Evolutionary conservation across 2,888 invertebrate genomes (phyloP).

Genomic region (Lasioglossum leucozonium): DNA sequence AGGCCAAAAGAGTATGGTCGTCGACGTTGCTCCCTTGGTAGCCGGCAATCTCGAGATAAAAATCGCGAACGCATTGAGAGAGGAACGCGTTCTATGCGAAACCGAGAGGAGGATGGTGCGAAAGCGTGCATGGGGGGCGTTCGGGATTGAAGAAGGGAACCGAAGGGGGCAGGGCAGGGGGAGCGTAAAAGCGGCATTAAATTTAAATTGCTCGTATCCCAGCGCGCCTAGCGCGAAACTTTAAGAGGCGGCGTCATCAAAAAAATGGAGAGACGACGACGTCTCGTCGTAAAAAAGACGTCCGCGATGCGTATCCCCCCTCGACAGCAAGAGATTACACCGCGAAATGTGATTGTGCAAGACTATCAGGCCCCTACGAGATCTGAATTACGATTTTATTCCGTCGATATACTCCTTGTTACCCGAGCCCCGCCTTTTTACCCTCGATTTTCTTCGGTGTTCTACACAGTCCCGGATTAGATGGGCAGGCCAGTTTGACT

Average conservation of each 20-base stretch:
- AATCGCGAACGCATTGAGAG: conserved; percentile 64
- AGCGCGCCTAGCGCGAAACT: conserved; percentile 57
- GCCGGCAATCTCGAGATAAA: conserved; percentile 72
- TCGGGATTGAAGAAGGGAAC: not conserved
- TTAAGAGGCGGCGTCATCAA: conserved; percentile 63
- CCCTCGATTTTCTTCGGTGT: not conserved
- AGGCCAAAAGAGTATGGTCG: conserved; percentile 52
- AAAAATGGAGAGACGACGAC: conserved; percentile 60
- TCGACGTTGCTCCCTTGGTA: conserved; percentile 65
- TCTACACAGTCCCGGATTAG: not conserved
- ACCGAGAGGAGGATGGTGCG: not conserved
- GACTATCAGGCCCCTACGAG: conserved; percentile 27
- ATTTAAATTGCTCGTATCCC: conserved; percentile 74
- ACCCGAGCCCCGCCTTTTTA: not conserved
- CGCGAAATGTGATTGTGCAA: conserved; percentile 50
- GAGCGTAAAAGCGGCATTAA: conserved; percentile 69
- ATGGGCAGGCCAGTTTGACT: not conserved
- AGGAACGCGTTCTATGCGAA: not conserved
- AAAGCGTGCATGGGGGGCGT: not conserved
- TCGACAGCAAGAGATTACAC: conserved; percentile 49
- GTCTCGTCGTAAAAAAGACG: conserved; percentile 56
- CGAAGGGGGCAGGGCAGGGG: conserved; percentile 1
- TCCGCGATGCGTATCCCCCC: conserved; percentile 51
- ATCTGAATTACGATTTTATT: conserved; percentile 56
- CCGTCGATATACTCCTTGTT: not conserved